Conservation (phyloP, 1,140 invertebrate species). For the Cyclargus thomasi region DNA sequence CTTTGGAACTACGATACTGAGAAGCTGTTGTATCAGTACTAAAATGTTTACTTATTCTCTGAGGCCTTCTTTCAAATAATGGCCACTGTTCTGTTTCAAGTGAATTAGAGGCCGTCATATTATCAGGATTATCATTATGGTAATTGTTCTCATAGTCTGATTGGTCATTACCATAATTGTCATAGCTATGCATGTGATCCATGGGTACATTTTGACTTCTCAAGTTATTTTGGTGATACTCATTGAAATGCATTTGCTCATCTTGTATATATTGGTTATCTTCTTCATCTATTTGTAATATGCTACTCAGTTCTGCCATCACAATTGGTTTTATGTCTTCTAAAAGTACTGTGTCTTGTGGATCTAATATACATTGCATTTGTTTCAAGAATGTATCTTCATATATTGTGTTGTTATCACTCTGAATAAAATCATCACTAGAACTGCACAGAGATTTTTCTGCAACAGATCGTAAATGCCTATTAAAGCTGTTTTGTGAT, state of each 20-base stretch:
- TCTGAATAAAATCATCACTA: slow-evolving; percentile 55
- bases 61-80: slow-evolving; percentile 40
- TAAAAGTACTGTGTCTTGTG: slow-evolving; percentile 62
- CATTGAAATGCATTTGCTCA: slow-evolving; percentile 1
- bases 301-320: slow-evolving; percentile 60
- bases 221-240: neutral
- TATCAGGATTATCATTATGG: slow-evolving; percentile 22
- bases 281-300: slow-evolving; percentile 44
- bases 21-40: slow-evolving; percentile 27
- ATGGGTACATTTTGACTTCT: neutral
- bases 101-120: neutral
- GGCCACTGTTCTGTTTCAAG: slow-evolving; percentile 27
- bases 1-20: neutral
- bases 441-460: slow-evolving; percentile 58
- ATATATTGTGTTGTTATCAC: slow-evolving; percentile 66
- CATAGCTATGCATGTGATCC: neutral
- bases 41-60: slow-evolving; percentile 35
- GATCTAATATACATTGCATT: slow-evolving; percentile 66
- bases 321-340: slow-evolving; percentile 69
- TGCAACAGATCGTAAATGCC: slow-evolving; percentile 57
- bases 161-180: neutral
- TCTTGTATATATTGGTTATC: neutral
- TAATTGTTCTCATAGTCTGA: slow-evolving; percentile 9
- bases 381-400: slow-evolving; percentile 70
- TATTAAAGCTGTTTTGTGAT: slow-evolving; percentile 64